phyloP scores from a whole-genome alignment of 2,797 vertebrate species.

The Phoebastria nigripes region DNA sequence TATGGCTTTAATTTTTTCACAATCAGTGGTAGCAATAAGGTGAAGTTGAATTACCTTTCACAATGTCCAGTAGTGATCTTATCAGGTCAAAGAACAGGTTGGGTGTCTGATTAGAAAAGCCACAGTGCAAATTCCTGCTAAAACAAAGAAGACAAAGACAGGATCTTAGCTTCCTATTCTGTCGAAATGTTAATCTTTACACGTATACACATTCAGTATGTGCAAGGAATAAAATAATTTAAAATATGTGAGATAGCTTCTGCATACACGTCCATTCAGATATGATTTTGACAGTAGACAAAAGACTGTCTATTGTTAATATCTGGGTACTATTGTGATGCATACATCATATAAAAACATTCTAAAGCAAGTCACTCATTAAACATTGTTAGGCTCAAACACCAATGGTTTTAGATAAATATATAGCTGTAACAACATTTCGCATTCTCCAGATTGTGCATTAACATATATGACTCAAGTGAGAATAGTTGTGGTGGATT shows the following conservation, averaged over 20 bases:
- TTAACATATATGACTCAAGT: neutral
- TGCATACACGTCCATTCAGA: fast-evolving
- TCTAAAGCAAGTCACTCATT: neutral
- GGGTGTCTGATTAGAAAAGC: neutral
- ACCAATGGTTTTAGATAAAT: neutral
- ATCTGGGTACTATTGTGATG: neutral
- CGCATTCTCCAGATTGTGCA: neutral
- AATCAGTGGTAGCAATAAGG: neutral
- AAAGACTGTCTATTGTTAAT: neutral
- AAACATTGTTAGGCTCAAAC: neutral
- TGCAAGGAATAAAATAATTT: neutral
- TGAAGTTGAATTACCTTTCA: constrained; percentile 28
- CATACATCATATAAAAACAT: neutral
- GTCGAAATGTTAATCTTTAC: neutral
- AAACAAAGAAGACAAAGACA: constrained; percentile 20
- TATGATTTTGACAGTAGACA: neutral
- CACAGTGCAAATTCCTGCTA: neutral
- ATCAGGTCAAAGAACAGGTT: neutral
- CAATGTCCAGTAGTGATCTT: neutral
- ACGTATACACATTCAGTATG: neutral
- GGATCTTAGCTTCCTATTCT: neutral
- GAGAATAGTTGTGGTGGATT: neutral
- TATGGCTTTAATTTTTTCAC: neutral
- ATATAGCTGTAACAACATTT: neutral
- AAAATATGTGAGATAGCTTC: neutral